These are phyloP conservation scores for Paradoxurus hermaphroditus DNA, from an alignment of 2,113 vertebrate genomes.

Conservation along the genomic window DNA sequence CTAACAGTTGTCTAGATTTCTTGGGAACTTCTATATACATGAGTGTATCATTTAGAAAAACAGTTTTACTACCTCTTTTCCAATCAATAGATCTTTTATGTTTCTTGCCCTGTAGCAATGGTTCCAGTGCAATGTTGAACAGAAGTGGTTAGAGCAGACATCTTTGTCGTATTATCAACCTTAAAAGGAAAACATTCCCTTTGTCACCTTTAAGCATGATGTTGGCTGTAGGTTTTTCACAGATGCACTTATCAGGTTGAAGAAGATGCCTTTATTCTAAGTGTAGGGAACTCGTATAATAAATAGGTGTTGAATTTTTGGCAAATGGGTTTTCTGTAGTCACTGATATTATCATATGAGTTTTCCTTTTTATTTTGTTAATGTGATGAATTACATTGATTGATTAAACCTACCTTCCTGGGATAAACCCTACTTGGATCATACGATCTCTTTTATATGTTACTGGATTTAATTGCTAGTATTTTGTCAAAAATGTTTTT, in stretches of 20 bases:
- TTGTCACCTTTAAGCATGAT: background rate
- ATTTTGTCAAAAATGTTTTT: background rate
- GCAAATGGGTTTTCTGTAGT: background rate
- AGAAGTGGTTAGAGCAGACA: background rate
- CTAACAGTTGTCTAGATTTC: background rate
- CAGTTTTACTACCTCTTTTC: background rate
- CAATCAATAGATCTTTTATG: background rate
- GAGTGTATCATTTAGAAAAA: background rate
- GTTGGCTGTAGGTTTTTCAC: background rate
- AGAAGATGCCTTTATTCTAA: background rate
- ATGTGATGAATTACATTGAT: background rate
- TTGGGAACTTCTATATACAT: background rate
- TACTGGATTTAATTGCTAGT: background rate
- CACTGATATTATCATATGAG: background rate
- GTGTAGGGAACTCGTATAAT: background rate
- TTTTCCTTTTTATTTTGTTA: background rate
- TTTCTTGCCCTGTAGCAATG: background rate
- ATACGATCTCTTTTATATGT: background rate
- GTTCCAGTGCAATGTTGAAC: background rate
- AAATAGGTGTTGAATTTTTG: background rate
- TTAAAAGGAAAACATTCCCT: background rate
- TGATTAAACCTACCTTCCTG: background rate
- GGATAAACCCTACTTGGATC: background rate
- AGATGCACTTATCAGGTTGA: background rate
- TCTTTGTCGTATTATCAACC: background rate